phyloP scores from a whole-genome alignment of 2,888 invertebrate genomes.

The Leptodirus hochenwartii region DNA sequence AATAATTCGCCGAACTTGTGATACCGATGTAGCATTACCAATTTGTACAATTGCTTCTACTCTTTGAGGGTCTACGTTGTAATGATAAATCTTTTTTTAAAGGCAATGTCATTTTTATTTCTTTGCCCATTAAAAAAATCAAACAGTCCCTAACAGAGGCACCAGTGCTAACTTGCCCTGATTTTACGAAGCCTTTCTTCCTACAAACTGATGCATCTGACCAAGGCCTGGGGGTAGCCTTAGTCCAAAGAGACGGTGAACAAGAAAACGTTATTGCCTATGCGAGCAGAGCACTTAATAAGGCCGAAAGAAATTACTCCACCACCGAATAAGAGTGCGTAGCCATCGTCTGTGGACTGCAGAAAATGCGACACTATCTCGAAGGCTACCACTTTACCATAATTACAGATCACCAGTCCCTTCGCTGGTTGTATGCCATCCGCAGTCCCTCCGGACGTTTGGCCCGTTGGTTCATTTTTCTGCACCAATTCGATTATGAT shows the following conservation, averaged over 20 bases:
- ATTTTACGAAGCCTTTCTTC: constrained; percentile 11
- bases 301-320: constrained; percentile 10
- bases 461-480: constrained; percentile 6
- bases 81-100: too few species aligned
- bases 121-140: constrained; percentile 6
- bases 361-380: constrained; percentile 13
- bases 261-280: constrained; percentile 9
- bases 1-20: constrained; percentile 14
- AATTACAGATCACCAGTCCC: constrained; percentile 12
- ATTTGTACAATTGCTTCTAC: constrained; percentile 7
- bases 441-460: constrained; percentile 9
- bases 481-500: constrained; percentile 7
- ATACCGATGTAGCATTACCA: constrained; percentile 8
- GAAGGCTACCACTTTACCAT: constrained; percentile 17
- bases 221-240: constrained; percentile 7
- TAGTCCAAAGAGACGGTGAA: constrained; percentile 7
- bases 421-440: constrained; percentile 5
- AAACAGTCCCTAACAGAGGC: constrained; percentile 9
- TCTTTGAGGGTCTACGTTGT: constrained; percentile 9
- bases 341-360: constrained; percentile 10
- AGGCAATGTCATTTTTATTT: too few species aligned
- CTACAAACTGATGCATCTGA: constrained; percentile 9
- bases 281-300: constrained; percentile 8
- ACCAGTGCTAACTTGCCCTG: constrained; percentile 11
- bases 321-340: constrained; percentile 11